Conservation (phyloP, 2,888 invertebrate genomes). For the Trypoxylon attenuatum region DNA sequence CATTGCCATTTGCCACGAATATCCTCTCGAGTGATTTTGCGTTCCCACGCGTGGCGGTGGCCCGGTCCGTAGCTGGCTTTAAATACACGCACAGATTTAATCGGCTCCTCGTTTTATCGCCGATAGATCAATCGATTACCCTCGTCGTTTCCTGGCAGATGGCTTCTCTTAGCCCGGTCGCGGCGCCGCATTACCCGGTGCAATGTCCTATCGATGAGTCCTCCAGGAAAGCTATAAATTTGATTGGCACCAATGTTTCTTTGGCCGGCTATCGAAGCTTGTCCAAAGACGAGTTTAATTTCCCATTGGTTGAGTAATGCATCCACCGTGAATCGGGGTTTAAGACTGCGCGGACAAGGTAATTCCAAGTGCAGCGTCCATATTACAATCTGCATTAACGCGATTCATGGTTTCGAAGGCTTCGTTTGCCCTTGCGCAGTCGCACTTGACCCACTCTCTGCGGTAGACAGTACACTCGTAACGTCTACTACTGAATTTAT, state of each 20-base stretch:
- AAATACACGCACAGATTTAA: not conserved
- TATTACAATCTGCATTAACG: conserved; percentile 11
- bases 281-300: conserved; percentile 12
- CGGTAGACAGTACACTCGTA: conserved; percentile 19
- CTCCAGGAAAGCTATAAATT: no score
- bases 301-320: no score
- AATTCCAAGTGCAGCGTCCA: conserved; percentile 4
- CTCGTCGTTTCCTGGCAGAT: no score
- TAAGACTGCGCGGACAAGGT: conserved; percentile 7
- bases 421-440: conserved; percentile 27
- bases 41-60: not conserved
- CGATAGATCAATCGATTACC: not conserved
- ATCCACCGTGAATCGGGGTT: conserved; percentile 16
- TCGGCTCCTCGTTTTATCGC: not conserved
- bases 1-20: conserved; percentile 38
- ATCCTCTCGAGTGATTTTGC: conserved; percentile 21
- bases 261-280: no score
- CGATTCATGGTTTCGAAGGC: conserved; percentile 26
- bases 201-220: no score
- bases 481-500: conserved; percentile 32
- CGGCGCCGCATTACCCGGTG: no score
- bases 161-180: no score
- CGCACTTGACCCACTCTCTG: conserved; percentile 43
- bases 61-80: not conserved
- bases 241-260: no score